phyloP scores from a whole-genome alignment of 2,113 vertebrate species.

The Phalacrocorax pelagicus region DNA sequence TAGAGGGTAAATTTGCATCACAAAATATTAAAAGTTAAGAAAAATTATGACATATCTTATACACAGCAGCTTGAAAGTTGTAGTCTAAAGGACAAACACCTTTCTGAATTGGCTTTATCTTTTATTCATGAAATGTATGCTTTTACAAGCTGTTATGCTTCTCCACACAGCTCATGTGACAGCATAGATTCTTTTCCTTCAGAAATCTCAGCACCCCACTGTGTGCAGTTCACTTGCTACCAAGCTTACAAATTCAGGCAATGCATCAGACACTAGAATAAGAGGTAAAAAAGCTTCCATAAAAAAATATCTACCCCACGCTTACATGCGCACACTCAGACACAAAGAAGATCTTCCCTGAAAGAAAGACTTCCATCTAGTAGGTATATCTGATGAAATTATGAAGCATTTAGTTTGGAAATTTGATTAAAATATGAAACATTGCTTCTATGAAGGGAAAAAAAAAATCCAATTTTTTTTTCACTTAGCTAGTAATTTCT shows the following conservation, averaged over 20 bases:
- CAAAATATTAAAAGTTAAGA: not conserved
- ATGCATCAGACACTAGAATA: not conserved
- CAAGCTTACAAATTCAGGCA: conserved; percentile 22
- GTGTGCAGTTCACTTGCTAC: conserved; percentile 36
- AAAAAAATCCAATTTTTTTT: not conserved
- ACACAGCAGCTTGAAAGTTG: conserved; percentile 2
- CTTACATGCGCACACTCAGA: not conserved
- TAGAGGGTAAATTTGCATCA: not conserved
- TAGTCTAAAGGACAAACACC: not conserved
- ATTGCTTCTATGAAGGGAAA: not conserved
- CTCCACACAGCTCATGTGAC: conserved; percentile 29
- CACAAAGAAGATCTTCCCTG: not conserved
- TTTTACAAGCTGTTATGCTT: conserved; percentile 39
- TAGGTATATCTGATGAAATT: not conserved
- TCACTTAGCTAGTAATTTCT: not conserved
- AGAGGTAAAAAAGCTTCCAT: not conserved
- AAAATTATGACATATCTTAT: not conserved
- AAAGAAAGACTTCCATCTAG: not conserved
- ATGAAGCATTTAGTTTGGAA: not conserved
- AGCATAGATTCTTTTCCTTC: conserved; percentile 22
- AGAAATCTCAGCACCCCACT: conserved; percentile 29
- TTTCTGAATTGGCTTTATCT: conserved; percentile 37
- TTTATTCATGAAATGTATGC: conserved; percentile 61
- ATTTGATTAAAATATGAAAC: not conserved
- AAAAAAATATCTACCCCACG: not conserved